These are phyloP conservation scores for Indri indri DNA, from an alignment of 2,113 vertebrate genomes.

Conservation along the genomic window DNA sequence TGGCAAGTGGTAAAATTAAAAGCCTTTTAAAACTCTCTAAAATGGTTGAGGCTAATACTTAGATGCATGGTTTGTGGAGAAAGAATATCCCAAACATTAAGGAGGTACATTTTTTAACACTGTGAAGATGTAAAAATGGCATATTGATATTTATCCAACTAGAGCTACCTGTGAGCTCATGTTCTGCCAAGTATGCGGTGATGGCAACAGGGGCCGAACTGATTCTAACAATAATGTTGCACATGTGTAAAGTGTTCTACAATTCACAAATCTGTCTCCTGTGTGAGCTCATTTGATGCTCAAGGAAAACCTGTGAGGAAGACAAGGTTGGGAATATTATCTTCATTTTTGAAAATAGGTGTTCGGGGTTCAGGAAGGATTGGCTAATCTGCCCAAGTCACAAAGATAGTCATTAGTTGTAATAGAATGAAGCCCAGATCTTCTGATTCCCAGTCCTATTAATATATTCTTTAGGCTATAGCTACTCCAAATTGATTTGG, in stretches of 20 bases:
- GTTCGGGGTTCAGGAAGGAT: background rate
- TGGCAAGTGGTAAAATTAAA: background rate
- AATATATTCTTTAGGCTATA: background rate
- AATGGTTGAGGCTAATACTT: background rate
- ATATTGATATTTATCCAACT: background rate
- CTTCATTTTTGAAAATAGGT: conserved; percentile 3
- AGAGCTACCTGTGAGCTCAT: background rate
- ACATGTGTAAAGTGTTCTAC: background rate
- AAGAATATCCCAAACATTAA: background rate
- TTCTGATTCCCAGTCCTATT: background rate
- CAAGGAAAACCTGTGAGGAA: background rate
- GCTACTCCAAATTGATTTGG: background rate
- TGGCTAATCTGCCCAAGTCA: background rate
- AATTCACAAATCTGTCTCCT: background rate
- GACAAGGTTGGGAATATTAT: background rate
- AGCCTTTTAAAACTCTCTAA: background rate
- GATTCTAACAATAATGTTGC: background rate
- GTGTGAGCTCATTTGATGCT: background rate
- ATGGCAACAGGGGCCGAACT: background rate
- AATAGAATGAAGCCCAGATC: background rate
- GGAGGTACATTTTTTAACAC: background rate
- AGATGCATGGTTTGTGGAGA: background rate
- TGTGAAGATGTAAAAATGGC: background rate
- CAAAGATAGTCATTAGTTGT: background rate
- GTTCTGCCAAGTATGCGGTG: background rate